phyloP scores from a whole-genome alignment of 1,140 invertebrate species.

The Drosophila erecta region DNA sequence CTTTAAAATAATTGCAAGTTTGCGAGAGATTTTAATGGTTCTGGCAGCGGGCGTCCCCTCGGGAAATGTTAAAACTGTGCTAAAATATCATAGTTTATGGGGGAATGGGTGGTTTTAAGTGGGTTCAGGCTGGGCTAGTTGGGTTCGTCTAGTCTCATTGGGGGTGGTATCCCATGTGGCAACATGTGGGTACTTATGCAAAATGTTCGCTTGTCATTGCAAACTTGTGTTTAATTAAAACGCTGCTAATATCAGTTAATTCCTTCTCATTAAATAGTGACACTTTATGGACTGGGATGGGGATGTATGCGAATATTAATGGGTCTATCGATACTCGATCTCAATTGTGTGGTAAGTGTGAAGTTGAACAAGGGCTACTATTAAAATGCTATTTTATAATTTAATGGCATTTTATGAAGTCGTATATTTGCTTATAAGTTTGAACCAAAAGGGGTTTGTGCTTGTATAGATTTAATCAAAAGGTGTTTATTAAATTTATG shows the following conservation, averaged over 20 bases:
- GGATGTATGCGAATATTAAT: slow-evolving; percentile 45
- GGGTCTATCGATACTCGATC: slow-evolving; percentile 46
- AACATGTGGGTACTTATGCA: slow-evolving; percentile 77
- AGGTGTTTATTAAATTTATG: background rate
- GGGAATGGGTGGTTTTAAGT: slow-evolving; percentile 16
- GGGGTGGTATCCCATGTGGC: slow-evolving; percentile 60
- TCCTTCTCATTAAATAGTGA: slow-evolving; percentile 67
- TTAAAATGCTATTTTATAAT: slow-evolving; percentile 12
- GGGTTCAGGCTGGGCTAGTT: slow-evolving; percentile 16
- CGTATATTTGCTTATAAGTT: background rate
- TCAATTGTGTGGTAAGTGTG: slow-evolving; percentile 48
- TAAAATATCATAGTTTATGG: slow-evolving; percentile 76
- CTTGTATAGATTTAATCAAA: background rate
- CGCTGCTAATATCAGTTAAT: slow-evolving; percentile 76
- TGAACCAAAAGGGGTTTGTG: background rate
- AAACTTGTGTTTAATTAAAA: slow-evolving; percentile 74
- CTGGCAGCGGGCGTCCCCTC: slow-evolving; percentile 48
- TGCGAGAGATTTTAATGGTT: slow-evolving; percentile 73
- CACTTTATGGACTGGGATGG: slow-evolving; percentile 26
- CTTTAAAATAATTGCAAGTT: slow-evolving; percentile 72
- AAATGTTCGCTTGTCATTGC: slow-evolving; percentile 65
- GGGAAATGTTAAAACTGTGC: slow-evolving; percentile 48
- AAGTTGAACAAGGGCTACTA: slow-evolving; percentile 3
- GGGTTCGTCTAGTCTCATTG: slow-evolving; percentile 19
- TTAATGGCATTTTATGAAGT: slow-evolving; percentile 4